Evolutionary conservation across 2,888 invertebrate species (phyloP), one percentile per base, ranked within the genome.

Genomic region (Callyntrura guangdongensis): DNA sequence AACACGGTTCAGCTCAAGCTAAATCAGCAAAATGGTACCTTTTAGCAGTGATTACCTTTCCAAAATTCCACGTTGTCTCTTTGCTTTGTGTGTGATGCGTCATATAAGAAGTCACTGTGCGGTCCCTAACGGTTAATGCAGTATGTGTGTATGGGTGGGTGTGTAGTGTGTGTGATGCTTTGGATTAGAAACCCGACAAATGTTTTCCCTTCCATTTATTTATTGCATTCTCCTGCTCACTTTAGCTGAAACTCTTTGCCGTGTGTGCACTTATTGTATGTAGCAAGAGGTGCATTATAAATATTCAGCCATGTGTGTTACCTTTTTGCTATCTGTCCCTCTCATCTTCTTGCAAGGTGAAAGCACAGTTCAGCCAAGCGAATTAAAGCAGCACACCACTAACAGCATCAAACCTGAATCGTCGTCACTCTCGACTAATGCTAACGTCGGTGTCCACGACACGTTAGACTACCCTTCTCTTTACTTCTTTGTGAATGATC

Each of bases 321-420:
- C 47, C 22, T 25, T 79, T 47, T 14, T 56, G 11, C n/a, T 56
- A n/a, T 53, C 79, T 56, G 12, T 77, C 53, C 79, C 27, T 36
- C 36, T 36, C 36, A 36, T 36, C 36, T 36, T 36, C 36, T 79
- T 79, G 17, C 25, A 79, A 79, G 79, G 61, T 61, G 61, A 82
- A 82, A 53, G 82, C 45, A 82, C 2, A 61, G 82, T 82, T 82
- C 45, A 61, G 36, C 47, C 49, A 82, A n/a, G 82, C 82, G 82
- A 61, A 27, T 61, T 17, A 61, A 82, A 56, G 56, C 45, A 20
- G 25, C 5, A 14, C 53, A 79, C 20, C 25, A 53, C 69, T 69
- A 27, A 11, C 27, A 69, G 20, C 45, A 69, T 22, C 27, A 69
- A 8, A 45, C 27, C 36, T 14, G 69, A 11, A 22, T 49, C 22